These are phyloP conservation scores for Volucella inflata DNA, from an alignment of 2,888 invertebrate species.

Conservation along the genomic window DNA sequence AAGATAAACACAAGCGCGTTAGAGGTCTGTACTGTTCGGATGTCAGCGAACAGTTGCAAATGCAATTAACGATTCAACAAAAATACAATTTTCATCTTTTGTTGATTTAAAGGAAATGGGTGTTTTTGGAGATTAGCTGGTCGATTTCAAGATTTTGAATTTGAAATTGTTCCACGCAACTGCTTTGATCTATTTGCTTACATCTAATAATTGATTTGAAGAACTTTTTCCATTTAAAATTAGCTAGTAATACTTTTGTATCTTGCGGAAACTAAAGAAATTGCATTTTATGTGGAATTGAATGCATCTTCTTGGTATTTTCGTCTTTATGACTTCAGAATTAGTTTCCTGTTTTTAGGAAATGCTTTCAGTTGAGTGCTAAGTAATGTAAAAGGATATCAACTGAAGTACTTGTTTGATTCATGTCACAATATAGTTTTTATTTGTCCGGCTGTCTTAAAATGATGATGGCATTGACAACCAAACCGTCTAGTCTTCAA, in stretches of 20 bases:
- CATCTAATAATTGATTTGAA: conserved; percentile 37
- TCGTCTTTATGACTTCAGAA: too few relatives aligned
- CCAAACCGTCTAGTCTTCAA: too few relatives aligned
- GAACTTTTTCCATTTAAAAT: neutral
- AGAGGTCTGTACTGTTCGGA: conserved; percentile 18
- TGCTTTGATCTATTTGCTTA: conserved; percentile 50
- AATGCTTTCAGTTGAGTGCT: too few relatives aligned
- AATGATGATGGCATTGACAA: too few relatives aligned
- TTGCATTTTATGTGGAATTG: too few relatives aligned
- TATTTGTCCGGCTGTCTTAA: too few relatives aligned
- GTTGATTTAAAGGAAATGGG: conserved; percentile 19
- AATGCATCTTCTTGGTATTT: too few relatives aligned
- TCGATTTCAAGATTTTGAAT: conserved; percentile 1
- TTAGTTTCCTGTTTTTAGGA: too few relatives aligned
- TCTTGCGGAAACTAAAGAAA: neutral
- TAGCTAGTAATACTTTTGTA: neutral
- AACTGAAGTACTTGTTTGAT: too few relatives aligned
- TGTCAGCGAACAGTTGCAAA: conserved; percentile 41
- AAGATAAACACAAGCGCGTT: neutral
- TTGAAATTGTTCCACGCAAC: conserved; percentile 36
- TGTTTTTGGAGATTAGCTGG: neutral
- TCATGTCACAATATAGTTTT: too few relatives aligned
- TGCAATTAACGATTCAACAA: conserved; percentile 25
- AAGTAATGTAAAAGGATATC: too few relatives aligned
- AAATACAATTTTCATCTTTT: conserved; percentile 14